A percentile compares a stretch with the other conserved stretches of the same genome.
phyloP scores from a whole-genome alignment of 2,888 invertebrate genomes.

The Nasonovia ribisnigri region DNA sequence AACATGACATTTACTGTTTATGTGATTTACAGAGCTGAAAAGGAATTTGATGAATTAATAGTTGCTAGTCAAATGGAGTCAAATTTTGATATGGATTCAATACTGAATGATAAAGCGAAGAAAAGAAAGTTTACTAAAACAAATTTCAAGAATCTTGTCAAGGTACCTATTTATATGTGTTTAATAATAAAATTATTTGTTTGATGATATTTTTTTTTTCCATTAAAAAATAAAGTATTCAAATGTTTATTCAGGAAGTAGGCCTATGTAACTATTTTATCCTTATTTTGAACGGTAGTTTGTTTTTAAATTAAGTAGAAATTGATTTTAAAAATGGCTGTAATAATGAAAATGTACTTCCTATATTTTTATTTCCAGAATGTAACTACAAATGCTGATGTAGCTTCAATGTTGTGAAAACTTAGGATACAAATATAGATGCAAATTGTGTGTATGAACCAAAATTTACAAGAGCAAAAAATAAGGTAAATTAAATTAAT shows the following conservation, averaged over 20 bases:
- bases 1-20: neutral
- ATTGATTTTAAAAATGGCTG: neutral
- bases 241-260: neutral
- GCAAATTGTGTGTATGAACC: constrained; percentile 73
- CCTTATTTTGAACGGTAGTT: neutral
- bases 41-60: constrained; percentile 27
- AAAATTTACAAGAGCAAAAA: constrained; percentile 83
- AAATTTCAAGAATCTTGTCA: constrained; percentile 54
- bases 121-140: constrained; percentile 32
- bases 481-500: constrained; percentile 74
- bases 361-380: constrained; percentile 72
- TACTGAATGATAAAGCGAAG: constrained; percentile 35
- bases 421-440: constrained; percentile 71
- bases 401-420: constrained; percentile 83
- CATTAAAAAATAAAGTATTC: neutral
- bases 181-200: neutral
- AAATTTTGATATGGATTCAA: constrained; percentile 43
- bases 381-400: constrained; percentile 89
- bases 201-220: neutral
- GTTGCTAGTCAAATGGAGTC: neutral
- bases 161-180: neutral
- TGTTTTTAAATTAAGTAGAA: constrained; percentile 70
- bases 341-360: neutral
- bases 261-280: neutral
- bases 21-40: constrained; percentile 37